Conservation (phyloP, 2,113 vertebrate genomes). For the Oxygymnocypris stewartii region DNA sequence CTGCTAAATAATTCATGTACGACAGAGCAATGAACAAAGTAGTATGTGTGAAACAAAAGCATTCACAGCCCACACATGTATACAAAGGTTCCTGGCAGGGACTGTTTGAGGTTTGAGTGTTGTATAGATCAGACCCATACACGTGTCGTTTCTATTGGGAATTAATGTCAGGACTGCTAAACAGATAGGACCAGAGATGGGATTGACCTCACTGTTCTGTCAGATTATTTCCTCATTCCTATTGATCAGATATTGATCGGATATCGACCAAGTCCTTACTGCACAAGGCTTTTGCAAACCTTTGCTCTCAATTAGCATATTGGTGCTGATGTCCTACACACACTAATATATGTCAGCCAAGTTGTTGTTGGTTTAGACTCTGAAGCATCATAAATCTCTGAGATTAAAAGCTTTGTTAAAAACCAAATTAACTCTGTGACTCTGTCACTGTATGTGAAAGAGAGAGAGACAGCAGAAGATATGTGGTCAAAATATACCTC, state of each 20-base stretch:
- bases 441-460: conserved; percentile 51
- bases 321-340: background rate
- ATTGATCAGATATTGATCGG: conserved; percentile 24
- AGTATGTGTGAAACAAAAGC: conserved; percentile 2
- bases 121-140: background rate
- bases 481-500: background rate
- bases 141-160: background rate
- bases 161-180: background rate
- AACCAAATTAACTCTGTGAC: conserved; percentile 72
- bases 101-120: background rate
- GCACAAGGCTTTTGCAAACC: background rate
- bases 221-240: background rate
- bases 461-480: background rate
- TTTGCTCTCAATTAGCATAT: background rate
- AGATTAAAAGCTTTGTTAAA: conserved; percentile 76
- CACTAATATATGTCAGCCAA: background rate
- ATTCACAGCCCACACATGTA: background rate
- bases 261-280: background rate
- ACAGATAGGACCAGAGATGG: background rate
- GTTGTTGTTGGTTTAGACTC: background rate
- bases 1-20: conserved; percentile 3
- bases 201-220: conserved; percentile 13
- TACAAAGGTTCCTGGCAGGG: background rate
- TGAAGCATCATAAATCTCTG: conserved; percentile 64
- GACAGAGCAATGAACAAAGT: background rate